phyloP scores from a whole-genome alignment of 2,797 vertebrate genomes.

The Oreochromis grahami region DNA sequence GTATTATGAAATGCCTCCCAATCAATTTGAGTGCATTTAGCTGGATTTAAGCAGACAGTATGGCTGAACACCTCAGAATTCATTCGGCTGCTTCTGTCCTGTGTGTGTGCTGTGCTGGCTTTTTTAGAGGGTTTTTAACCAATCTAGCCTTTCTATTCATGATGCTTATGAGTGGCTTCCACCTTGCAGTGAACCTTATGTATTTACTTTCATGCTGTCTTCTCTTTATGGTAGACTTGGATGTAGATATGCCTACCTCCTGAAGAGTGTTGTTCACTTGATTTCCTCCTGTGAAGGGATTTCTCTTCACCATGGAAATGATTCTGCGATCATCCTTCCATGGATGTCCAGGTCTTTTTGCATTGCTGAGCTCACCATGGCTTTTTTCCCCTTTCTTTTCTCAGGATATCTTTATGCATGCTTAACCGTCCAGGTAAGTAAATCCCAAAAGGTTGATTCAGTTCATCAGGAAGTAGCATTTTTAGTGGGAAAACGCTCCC shows the following conservation, averaged over 20 bases:
- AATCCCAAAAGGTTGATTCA: not conserved
- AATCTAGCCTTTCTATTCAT: rapidly evolving
- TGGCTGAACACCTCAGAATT: not conserved
- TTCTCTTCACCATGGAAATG: not conserved
- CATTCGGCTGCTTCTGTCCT: not conserved
- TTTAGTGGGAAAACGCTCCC: rapidly evolving
- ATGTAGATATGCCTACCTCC: not conserved
- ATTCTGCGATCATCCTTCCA: not conserved
- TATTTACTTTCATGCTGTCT: rapidly evolving
- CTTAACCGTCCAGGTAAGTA: not conserved
- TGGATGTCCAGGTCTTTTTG: not conserved
- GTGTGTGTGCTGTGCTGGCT: not conserved
- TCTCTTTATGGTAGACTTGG: not conserved
- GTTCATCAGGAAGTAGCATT: not conserved
- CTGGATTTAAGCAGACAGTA: not conserved
- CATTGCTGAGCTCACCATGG: not conserved
- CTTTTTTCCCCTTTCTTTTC: not conserved
- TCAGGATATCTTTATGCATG: not conserved
- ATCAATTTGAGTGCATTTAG: not conserved
- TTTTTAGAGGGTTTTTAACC: not conserved
- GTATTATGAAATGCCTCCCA: not conserved
- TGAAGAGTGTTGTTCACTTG: not conserved
- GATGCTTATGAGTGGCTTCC: not conserved
- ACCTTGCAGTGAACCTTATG: not conserved
- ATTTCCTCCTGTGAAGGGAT: not conserved